Evolutionary conservation across 2,797 vertebrate genomes (phyloP), one percentile per base, ranked within the genome.

Genomic region (Synanceia verrucosa): DNA sequence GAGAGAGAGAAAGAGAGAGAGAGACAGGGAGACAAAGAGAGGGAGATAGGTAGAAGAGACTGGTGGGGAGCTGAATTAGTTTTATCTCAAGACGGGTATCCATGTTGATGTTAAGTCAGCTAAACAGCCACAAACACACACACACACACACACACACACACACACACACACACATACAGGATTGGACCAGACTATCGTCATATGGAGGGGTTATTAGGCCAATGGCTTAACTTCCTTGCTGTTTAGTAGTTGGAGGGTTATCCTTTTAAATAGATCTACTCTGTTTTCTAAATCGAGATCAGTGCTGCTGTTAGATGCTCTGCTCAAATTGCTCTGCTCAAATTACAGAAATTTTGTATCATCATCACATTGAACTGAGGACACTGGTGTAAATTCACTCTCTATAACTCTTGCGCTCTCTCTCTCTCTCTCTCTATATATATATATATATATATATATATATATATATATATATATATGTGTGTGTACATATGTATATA

Each of bases 221-320:
- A 39, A 66, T 65, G 26, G 8, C 69, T 72, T 31, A 47, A 44
- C 41, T 81, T 71, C 46, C 37, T 21, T 34, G 47, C 70, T 67
- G 73, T 73, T 70, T 65, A 57, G 55, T 8, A 47, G n/a, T 69
- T 75, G 24, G 23, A 66, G 64, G 29, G 71, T 79, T 66, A 83
- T 80, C 76, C 61, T 67, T 70, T 85, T 84, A 87, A 89, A 88
- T 72, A 75, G 65, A 82, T 78, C 1, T 14, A n/a, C 60, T 73
- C 46, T 52, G 39, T 75, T 77, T 81, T 57, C 33, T 43, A 19
- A 51, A 50, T 71, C 48, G 11, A 81, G 60, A 43, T 81, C 51
- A 52, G 36, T 31, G n/a, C n/a, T 34, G 47, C 36, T 46, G 13
- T 44, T 26, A 68, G 23, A 48, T 13, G n/a, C 13, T 28, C 12